phyloP scores from a whole-genome alignment of 2,113 vertebrate genomes.

The Silurus meridionalis region DNA sequence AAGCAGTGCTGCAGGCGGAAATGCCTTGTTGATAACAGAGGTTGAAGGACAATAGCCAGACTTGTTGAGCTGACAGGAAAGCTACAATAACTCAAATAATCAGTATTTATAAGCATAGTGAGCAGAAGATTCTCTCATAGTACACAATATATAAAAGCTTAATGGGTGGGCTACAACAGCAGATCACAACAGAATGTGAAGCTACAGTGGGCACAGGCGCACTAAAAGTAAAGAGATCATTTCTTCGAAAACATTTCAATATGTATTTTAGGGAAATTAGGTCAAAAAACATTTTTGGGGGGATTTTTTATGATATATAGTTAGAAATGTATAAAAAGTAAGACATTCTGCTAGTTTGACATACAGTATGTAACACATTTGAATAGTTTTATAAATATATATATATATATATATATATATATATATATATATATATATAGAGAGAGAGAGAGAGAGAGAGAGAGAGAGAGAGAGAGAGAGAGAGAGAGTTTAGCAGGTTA shows the following conservation, averaged over 20 bases:
- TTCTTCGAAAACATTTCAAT: not conserved
- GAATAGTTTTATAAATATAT: not conserved
- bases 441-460: slow-evolving; percentile 46
- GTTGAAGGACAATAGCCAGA: not conserved
- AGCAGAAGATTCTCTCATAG: not conserved
- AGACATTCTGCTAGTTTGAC: not conserved
- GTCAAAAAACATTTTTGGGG: not conserved
- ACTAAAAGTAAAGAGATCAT: not conserved
- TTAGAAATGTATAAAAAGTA: not conserved
- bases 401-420: not conserved
- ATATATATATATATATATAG: too few relatives aligned
- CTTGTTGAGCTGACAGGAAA: not conserved
- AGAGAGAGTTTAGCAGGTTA: slow-evolving; percentile 9
- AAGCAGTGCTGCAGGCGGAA: slow-evolving; percentile 2
- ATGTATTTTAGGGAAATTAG: not conserved
- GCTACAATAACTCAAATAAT: slow-evolving; percentile 2
- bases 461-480: slow-evolving; percentile 40
- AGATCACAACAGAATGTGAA: not conserved
- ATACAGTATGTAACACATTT: not conserved
- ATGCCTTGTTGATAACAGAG: not conserved
- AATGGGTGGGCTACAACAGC: not conserved
- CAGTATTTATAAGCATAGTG: not conserved
- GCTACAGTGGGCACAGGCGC: not conserved
- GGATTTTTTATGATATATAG: not conserved
- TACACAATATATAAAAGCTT: not conserved